A percentile compares a stretch with the other conserved stretches of the same genome.
Evolutionary conservation across 2,797 vertebrate species (phyloP).

Genomic region (Ataeniobius toweri): DNA sequence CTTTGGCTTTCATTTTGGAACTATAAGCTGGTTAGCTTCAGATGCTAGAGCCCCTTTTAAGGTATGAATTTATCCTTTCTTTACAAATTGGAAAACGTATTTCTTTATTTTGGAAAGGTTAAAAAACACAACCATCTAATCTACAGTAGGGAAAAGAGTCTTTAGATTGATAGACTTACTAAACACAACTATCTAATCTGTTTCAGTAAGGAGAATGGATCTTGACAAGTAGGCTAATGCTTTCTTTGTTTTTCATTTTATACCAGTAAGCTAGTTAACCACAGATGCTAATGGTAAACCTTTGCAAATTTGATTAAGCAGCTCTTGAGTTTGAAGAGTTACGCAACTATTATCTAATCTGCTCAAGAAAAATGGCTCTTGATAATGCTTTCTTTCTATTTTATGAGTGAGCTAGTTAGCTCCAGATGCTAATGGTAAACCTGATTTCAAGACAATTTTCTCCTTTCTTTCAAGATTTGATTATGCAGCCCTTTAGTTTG

Average conservation of each 20-base stretch:
- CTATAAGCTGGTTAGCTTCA: neutral
- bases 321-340: neutral
- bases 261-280: neutral
- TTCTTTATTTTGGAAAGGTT: neutral
- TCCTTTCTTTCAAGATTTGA: neutral
- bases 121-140: neutral
- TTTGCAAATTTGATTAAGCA: neutral
- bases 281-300: too few relatives aligned
- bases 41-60: neutral
- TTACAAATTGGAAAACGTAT: neutral
- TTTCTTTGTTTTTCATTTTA: neutral
- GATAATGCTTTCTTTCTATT: neutral
- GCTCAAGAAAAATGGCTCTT: neutral
- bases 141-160: too few relatives aligned
- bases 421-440: neutral
- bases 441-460: neutral
- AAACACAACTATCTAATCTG: neutral
- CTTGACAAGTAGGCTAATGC: neutral
- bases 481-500: neutral
- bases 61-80: fast-evolving
- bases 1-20: neutral
- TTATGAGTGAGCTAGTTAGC: neutral
- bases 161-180: too few relatives aligned
- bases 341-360: neutral
- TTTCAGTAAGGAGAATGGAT: neutral